Conservation (phyloP, 2,797 vertebrate species). For the Danio kyathit region DNA sequence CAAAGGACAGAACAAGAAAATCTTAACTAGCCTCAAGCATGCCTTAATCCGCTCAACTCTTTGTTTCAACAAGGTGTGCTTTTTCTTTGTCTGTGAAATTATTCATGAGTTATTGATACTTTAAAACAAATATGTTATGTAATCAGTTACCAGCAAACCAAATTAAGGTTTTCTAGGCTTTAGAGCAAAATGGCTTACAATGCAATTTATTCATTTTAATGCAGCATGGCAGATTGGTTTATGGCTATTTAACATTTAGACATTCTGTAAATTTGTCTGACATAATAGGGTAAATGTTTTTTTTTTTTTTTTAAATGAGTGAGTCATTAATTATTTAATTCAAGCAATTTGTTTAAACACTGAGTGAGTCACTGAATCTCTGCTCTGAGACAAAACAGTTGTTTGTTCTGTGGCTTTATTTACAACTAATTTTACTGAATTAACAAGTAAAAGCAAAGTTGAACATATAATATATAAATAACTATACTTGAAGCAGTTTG, state of each 20-base stretch:
- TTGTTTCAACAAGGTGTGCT: not conserved
- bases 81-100: conserved; percentile 5
- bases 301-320: not conserved
- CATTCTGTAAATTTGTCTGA: not conserved
- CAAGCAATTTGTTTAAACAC: not conserved
- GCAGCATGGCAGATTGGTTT: not conserved
- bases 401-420: not conserved
- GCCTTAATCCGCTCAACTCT: conserved; percentile 2
- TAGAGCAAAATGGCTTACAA: not conserved
- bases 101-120: conserved; percentile 13
- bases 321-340: not conserved
- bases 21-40: not conserved
- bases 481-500: too few species aligned
- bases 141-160: conserved; percentile 6
- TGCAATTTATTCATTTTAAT: not conserved
- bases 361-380: not conserved
- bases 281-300: not conserved
- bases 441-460: too few species aligned
- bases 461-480: too few species aligned
- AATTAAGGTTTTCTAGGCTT: not conserved
- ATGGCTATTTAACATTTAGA: not conserved
- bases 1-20: conserved; percentile 24
- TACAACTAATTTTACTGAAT: not conserved
- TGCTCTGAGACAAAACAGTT: not conserved
- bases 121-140: conserved; percentile 1